Evolutionary conservation across 2,113 vertebrate species (phyloP), one percentile per base, ranked within the genome.

Genomic region (Gymnorhina tibicen): DNA sequence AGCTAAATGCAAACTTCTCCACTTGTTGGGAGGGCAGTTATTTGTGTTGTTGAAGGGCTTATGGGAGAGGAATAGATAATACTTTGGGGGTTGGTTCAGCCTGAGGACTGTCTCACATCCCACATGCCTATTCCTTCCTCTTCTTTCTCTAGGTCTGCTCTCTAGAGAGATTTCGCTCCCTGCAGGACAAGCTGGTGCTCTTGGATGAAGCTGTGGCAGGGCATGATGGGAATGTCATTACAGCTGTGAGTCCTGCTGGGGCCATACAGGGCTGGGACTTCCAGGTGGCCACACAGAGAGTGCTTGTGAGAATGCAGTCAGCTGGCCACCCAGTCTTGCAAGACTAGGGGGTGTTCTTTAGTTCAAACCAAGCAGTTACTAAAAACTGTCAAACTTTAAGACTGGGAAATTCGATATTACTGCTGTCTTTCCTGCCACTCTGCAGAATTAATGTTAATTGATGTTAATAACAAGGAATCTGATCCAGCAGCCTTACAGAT

Each of bases 201-300:
- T 95, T 99, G 68, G 99, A 99, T 85, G 98, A 98, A 87, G 98
- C 99, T 30, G 98, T 99, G 16, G 85, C 75, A n/a, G 97, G 97
- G 24, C 98, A 99, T 6, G 99, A 99, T 79, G 99, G 99, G 33
- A 99, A 99, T 32, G 98, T 99, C 97, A 99, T 99, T 97, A 99
- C 99, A 42, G 99, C 99, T 16, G 99, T 99, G 93, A 98, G 98
- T 97, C 55, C 63, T 95, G 3, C 63, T 75, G 50, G 42, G 68
- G 42, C 41, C 4, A 0, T 39, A 13, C 13, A n/a, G 78, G 84
- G 46, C 52, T 90, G 88, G 33, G 84, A 64, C 17, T 64, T 82
- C 27, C 49, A 22, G 32, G 69, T 95, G 56, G n/a, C 33, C 19
- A 53, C 37, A 44, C 18, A 68, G 37, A 70, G 42, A 17, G 18